Evolutionary conservation across 2,888 invertebrate species (phyloP), one percentile per base, ranked within the genome.

Genomic region (Polydrusus pterygomalis): DNA sequence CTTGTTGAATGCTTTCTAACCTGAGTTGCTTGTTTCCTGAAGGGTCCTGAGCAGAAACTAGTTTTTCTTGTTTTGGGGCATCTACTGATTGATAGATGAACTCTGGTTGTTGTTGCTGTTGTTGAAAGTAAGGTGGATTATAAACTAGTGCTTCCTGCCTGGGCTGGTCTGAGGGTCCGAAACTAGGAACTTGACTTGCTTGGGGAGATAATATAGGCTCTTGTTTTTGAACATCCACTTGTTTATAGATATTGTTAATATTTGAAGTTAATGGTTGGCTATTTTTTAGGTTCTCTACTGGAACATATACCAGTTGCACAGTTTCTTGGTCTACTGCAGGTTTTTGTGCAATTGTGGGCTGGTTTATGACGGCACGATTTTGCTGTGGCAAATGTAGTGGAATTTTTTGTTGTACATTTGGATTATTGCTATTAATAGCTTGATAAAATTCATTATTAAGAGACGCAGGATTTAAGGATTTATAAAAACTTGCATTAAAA

Each of bases 231-330:
- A 8, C 20, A 64, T 25, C 40, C 20, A n/a, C 9, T 72, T 89
- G 89, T 80, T 87, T 86, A 68, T 80, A 80, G 15, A 77, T 60
- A 51, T 70, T 75, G 68, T 81, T 75, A n/a, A 78, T 75, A 65
- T 75, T 88, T 88, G 83, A 90, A 88, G 80, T 25, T 25, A 5
- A 91, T 75, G 20, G 51, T 86, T 0, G 94, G 92, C 71, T 81
- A 8, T 75, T 62, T 70, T 81, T 80, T 49, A 84, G 70, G 70
- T 82, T 84, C 83, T 96, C 95, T 25, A 95, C 90, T 6, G 96
- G 96, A 0, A 96, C 95, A 83, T 96, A 96, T 0, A 96, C 88
- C 45, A 96, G 86, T 83, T 96, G 95, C 0, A 95, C 93, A 87
- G 93, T 92, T 86, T 93, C 56, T 64, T 77, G 70, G 38, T 74